A percentile compares a stretch with the other conserved stretches of the same genome.
These are phyloP conservation scores for Cavia porcellus DNA, from an alignment of 2,113 vertebrate species.

Conservation along the genomic window DNA sequence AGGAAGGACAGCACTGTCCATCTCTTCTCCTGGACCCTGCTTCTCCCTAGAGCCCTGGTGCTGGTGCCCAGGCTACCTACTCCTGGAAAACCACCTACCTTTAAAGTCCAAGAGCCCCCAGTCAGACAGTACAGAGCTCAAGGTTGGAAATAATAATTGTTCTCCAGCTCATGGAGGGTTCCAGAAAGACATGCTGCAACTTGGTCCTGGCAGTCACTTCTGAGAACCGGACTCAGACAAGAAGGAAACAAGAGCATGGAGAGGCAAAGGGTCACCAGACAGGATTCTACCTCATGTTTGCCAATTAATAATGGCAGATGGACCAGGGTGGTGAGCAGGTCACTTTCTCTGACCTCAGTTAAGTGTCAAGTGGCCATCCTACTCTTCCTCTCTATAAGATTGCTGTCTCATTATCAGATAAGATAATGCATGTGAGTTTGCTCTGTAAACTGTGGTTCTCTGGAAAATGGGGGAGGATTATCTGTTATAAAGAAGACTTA, in stretches of 20 bases:
- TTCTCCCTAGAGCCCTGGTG: not conserved
- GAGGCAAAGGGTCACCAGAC: not conserved
- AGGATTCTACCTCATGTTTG: not conserved
- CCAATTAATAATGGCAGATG: not conserved
- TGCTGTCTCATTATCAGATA: not conserved
- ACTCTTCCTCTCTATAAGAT: not conserved
- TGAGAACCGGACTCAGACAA: not conserved
- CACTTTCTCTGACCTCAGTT: slow-evolving; percentile 43
- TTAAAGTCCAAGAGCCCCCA: not conserved
- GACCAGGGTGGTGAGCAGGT: not conserved
- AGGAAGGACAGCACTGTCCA: not conserved
- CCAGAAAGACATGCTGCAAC: not conserved
- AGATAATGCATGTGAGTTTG: not conserved
- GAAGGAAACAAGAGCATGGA: not conserved
- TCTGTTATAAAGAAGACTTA: slow-evolving; percentile 30
- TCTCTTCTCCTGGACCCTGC: not conserved
- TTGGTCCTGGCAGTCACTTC: not conserved
- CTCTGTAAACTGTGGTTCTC: slow-evolving; percentile 39
- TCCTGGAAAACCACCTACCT: slow-evolving; percentile 49
- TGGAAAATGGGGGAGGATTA: not conserved
- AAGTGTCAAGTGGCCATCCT: not conserved
- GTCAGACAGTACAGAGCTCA: not conserved
- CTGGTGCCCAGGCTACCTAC: not conserved
- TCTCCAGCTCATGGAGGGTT: not conserved
- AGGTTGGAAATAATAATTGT: not conserved